A percentile compares a stretch with the other conserved stretches of the same genome.
Evolutionary conservation across 2,888 invertebrate species (phyloP).

Genomic region (Prosopocoilus inquinatus): DNA sequence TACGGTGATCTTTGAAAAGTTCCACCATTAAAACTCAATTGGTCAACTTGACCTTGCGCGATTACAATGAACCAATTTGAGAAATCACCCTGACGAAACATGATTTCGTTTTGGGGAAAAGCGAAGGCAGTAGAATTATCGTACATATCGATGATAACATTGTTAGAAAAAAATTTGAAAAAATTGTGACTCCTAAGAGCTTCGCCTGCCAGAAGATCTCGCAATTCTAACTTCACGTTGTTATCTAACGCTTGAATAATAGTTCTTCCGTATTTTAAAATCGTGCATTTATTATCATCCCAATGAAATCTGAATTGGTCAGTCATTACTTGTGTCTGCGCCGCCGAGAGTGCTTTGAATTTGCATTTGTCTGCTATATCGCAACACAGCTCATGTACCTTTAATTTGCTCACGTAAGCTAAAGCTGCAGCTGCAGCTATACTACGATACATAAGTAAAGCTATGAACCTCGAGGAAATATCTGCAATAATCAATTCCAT

Average conservation of each 20-base stretch:
- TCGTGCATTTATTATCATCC: constrained; percentile 12
- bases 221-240: constrained; percentile 5
- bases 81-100: constrained; percentile 9
- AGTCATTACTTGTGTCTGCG: too few relatives aligned
- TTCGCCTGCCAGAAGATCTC: constrained; percentile 1
- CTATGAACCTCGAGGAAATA: constrained; percentile 3
- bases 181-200: constrained; percentile 1
- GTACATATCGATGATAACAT: constrained; percentile 10
- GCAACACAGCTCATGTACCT: constrained; percentile 6
- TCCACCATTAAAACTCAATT: constrained; percentile 5
- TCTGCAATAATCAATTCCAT: not conserved
- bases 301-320: constrained; percentile 11
- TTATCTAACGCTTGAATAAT: constrained; percentile 4
- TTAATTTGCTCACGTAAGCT: not conserved
- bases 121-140: not conserved
- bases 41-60: constrained; percentile 3
- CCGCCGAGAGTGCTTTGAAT: not conserved
- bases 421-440: constrained; percentile 10
- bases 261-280: not conserved
- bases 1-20: not conserved
- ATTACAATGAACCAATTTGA: constrained; percentile 6
- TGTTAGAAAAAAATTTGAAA: constrained; percentile 11
- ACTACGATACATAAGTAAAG: constrained; percentile 8
- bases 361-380: constrained; percentile 7
- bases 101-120: constrained; percentile 13